A percentile compares a stretch with the other conserved stretches of the same genome.
Conservation (phyloP, 2,888 invertebrate genomes). For the Phragmatobia fuliginosa region DNA sequence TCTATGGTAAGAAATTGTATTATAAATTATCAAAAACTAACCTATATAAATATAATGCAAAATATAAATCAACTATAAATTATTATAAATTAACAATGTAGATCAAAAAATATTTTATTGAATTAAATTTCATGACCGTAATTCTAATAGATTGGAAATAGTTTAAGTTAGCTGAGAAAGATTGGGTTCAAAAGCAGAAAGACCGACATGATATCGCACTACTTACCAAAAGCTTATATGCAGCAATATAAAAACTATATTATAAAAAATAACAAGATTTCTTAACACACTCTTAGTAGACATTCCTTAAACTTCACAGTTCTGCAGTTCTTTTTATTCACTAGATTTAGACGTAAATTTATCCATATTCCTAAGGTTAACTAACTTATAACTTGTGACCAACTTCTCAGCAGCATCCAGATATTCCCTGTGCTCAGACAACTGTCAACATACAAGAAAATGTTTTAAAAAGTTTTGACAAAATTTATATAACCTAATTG, state of each 20-base stretch:
- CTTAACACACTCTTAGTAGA: not conserved
- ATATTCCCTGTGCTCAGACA: conserved; percentile 28
- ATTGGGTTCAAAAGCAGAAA: not conserved
- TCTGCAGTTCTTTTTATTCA: not conserved
- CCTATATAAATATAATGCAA: no score
- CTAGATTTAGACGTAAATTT: not conserved
- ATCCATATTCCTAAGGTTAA: conserved; percentile 13
- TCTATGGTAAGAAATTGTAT: not conserved
- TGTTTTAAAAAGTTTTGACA: no score
- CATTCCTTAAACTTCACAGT: not conserved
- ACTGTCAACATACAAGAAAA: conserved; percentile 36
- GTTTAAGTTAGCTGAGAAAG: not conserved
- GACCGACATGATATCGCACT: not conserved
- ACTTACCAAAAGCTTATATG: not conserved
- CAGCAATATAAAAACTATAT: not conserved
- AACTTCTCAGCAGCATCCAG: conserved; percentile 32
- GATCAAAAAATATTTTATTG: not conserved
- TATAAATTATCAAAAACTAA: not conserved
- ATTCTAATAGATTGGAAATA: not conserved
- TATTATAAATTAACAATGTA: no score
- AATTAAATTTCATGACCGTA: not conserved
- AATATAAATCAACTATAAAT: no score
- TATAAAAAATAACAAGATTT: not conserved
- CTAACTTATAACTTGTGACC: conserved; percentile 27
- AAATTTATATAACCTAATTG: no score